Base-by-base conservation (phyloP, 2,113 vertebrate species). In the Oplegnathus fasciatus region DNA sequence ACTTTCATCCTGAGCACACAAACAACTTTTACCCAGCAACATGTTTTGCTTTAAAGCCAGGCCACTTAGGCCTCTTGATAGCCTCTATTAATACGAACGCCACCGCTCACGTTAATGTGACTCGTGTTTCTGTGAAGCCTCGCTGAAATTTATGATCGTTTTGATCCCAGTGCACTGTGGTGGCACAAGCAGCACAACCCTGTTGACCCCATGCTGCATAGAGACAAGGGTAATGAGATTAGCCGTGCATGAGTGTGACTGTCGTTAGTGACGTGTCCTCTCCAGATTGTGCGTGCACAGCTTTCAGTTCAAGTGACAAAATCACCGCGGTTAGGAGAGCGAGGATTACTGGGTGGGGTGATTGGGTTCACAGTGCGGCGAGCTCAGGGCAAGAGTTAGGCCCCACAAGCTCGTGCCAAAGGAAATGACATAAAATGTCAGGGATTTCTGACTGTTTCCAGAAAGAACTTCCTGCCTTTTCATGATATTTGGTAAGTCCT, bases 161-260 rank as follows among this genome's bases (percentile, higher is more conserved):
- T 81, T 76, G 85, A 87, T 77, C 82, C 70, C 22, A 14, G 40
- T 74, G 66, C 77, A 34, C 66, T 14, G 68, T 71, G 6, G 78
- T 50, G 78, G 80, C 57, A 34, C 50, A 79, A 67, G 75, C 88
- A 54, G 74, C 57, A n/a, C 86, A 69, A 92, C 89, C 92, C 86
- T 40, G 69, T 34, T 93, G 92, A 94, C 91, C 94, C 85, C 66
- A n/a, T 65, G 13, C 88, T 76, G 80, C 91, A 86, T 76, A 24
- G 86, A 94, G 87, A 94, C 91, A 94, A 87, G 87, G 84, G 85
- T 95, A 93, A 95, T 94, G 82, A 91, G 91, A 95, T 95, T 94
- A 95, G 73, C 83, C 7, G 64, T 68, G 84, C 89, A 80, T 82
- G 87, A 88, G 91, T 89, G 88, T 94, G 91, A 88, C 83, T 46